Evolutionary conservation across 2,113 vertebrate species (phyloP), one percentile per base, ranked within the genome.

Genomic region (Hemiprocne comata): DNA sequence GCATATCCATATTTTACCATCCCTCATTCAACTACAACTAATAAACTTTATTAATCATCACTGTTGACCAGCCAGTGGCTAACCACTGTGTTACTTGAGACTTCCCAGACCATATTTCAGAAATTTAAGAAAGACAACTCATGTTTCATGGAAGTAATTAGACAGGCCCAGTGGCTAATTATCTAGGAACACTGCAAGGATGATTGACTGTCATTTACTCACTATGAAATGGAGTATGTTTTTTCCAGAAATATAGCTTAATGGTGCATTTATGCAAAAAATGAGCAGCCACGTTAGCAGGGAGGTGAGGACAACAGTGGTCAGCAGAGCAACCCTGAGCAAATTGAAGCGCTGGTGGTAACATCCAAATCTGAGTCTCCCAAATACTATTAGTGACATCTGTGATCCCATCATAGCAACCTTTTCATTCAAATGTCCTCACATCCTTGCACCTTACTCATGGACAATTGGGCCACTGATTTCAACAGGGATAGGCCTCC

Each of bases 81-180:
- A 97, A 95, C 94, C 82, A 87, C 46, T 86, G 33, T 97, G 98
- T 98, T 97, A 98, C 97, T 93, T 98, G 98, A 99, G 98, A 98
- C 96, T 97, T 96, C 97, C 97, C 97, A 97, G 98, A 97, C 97
- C 97, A 96, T 98, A 97, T 98, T 97, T 97, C 97, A 98, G 98
- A 98, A 98, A 98, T 96, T 93, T 96, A 97, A 98, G 97, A 98
- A 94, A 93, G 90, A 96, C 78, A 96, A 98, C 98, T 99, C 98
- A 96, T 91, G 97, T 99, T 99, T 99, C 98, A 98, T 96, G 96
- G 97, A 97, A 98, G 98, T 98, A 98, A 99, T 98, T 98, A 98
- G 98, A 97, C 98, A 95, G 97, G 97, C 95, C 98, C 97, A 98
- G 97, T 82, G 97, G 96, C 98, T 98, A 99, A 98, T 99, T 98